Evolutionary conservation across 2,888 invertebrate genomes (phyloP), one percentile per base, ranked within the genome.

Genomic region (Bhutanitis thaidina): DNA sequence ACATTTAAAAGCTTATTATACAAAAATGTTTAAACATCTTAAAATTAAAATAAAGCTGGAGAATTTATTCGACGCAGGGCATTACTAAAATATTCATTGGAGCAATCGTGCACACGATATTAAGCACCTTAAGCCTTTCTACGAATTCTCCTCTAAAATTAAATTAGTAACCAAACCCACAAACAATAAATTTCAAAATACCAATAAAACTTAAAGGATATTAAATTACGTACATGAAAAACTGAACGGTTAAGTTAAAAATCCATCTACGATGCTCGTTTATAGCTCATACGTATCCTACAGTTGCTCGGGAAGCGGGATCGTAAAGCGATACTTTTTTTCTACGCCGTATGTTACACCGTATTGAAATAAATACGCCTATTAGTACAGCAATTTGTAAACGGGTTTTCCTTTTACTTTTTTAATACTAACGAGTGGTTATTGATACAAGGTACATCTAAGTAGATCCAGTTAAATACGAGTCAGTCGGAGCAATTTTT

Each of bases 371-470:
- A 39, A 48, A 41, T 52, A 30, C 40, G 27, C 30, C 46, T 46
- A 52, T 46, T 52, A 46, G 41, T 25, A 10, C 32, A 52, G 20
- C 41, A 36, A 46, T 52, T 52, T 52, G 51, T 46, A 20, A 36
- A 30, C 4, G 25, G 39, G 34, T 43, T 36, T 43, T 15, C 12
- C 12, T 45, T 41, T 34, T 39, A 10, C 16, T 15, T 27, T 12
- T 27, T 15, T 5, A 44, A 29, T 10, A 41, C 16, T 12, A 25
- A 40, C 44, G 3, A 37, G 30, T 27, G 14, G 43, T 43, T 49
- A 49, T 41, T 41, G 35, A 36, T 41, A 12, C 27, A 9, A 29
- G 30, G 7, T 14, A 15, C 7, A 12, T 39, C 10, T 34, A 40
- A 37, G 27, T 32, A 32, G 34, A 20, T 20, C n/a, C 13, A 34